phyloP scores from a whole-genome alignment of 2,113 vertebrate species.

The Poeciliopsis retropinna region DNA sequence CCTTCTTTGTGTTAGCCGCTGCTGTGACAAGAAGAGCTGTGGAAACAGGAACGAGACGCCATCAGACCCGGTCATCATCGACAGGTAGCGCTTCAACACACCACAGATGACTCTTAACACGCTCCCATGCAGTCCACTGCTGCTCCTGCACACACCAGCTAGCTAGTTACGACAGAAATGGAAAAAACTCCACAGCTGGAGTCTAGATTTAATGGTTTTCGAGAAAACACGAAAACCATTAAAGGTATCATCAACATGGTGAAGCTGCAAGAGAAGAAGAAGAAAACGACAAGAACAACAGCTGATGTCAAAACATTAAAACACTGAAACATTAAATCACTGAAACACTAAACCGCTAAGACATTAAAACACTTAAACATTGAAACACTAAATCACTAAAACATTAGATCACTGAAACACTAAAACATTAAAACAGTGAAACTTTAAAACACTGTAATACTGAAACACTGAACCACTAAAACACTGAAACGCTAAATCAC shows the following conservation, averaged over 20 bases:
- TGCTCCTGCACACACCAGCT: background rate
- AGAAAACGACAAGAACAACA: background rate
- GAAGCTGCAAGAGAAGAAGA: background rate
- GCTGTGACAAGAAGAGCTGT: constrained; percentile 99
- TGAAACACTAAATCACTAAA: too few species aligned
- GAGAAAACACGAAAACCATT: background rate
- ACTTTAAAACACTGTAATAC: too few species aligned
- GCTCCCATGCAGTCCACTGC: background rate
- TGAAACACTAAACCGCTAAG: too few species aligned
- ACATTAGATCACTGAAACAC: rapidly evolving
- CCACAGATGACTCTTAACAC: background rate
- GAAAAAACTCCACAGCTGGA: background rate
- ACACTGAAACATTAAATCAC: too few species aligned
- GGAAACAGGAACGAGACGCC: constrained; percentile 97
- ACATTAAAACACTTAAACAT: too few species aligned
- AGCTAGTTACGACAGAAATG: background rate
- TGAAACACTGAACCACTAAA: too few species aligned
- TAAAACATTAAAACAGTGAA: too few species aligned
- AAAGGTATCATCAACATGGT: background rate
- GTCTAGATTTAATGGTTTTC: background rate
- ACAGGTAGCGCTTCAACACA: constrained; percentile 86
- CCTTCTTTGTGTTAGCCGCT: constrained; percentile 82
- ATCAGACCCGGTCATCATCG: constrained; percentile 97
- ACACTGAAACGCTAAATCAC: too few species aligned
- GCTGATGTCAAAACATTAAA: too few species aligned